Evolutionary conservation across 2,113 vertebrate species (phyloP).

Genomic region (Lampris megalopsis): DNA sequence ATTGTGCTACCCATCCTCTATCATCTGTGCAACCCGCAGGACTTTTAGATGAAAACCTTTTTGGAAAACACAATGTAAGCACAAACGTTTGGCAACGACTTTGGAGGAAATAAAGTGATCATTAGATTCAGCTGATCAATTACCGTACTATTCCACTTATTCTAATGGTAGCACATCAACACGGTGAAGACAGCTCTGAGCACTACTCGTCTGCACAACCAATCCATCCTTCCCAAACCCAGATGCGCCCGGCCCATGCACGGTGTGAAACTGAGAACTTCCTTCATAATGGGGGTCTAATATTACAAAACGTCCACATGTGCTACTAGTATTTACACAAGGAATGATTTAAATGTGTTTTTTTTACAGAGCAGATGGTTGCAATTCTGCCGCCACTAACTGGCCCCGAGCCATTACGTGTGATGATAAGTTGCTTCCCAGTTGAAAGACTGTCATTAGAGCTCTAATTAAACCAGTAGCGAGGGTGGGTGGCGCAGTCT

Average conservation of each 20-base stretch:
- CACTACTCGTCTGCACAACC: neutral
- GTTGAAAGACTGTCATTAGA: conserved; percentile 75
- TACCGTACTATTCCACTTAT: too few relatives aligned
- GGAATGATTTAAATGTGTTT: conserved; percentile 70
- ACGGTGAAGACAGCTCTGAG: neutral
- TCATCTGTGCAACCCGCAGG: too few relatives aligned
- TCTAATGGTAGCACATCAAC: too few relatives aligned
- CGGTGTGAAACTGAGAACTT: conserved; percentile 43
- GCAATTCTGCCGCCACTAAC: conserved; percentile 72
- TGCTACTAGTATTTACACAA: conserved; percentile 46
- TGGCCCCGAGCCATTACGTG: conserved; percentile 72
- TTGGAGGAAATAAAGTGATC: too few relatives aligned
- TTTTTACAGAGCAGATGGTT: conserved; percentile 72
- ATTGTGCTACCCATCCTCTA: too few relatives aligned
- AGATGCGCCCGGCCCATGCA: conserved; percentile 45
- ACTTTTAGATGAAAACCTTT: too few relatives aligned
- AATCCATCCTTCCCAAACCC: conserved; percentile 12
- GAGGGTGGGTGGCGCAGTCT: conserved; percentile 65
- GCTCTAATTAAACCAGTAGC: conserved; percentile 76
- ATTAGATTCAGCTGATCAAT: too few relatives aligned
- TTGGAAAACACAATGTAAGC: too few relatives aligned
- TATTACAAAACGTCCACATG: conserved; percentile 54
- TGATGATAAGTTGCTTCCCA: conserved; percentile 73
- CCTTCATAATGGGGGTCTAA: conserved; percentile 43
- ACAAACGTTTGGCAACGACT: too few relatives aligned